A percentile compares a stretch with the other conserved stretches of the same genome.
Conservation (phyloP, 35 echinoderm and acorn worm genomes). For the Amphiura filiformis region DNA sequence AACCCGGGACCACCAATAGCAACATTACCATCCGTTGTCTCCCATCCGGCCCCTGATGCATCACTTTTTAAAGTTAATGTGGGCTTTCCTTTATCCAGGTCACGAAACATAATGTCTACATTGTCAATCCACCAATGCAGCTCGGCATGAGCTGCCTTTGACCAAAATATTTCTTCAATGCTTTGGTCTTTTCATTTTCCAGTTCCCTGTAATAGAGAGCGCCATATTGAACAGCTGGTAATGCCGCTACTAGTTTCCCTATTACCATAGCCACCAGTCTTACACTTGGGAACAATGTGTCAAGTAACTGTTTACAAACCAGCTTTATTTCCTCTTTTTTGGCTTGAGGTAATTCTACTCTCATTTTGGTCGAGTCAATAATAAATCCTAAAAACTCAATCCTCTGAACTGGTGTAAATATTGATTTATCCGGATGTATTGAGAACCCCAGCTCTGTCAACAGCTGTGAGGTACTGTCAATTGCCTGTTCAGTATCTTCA, state of each 20-base stretch:
- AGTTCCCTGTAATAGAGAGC: conserved; percentile 20
- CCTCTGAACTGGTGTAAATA: conserved; percentile 23
- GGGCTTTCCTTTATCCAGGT: background rate
- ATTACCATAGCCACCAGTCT: conserved; percentile 12
- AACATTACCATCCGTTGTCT: background rate
- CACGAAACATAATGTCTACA: background rate
- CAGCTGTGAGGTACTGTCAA: background rate
- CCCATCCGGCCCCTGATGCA: background rate
- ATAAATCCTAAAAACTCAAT: conserved; percentile 48
- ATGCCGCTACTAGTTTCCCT: conserved; percentile 27
- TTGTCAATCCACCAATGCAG: conserved; percentile 24
- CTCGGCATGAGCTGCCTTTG: background rate
- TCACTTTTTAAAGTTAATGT: background rate
- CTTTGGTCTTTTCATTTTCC: conserved; percentile 16
- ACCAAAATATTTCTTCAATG: background rate
- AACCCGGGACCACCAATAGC: background rate
- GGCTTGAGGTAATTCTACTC: background rate
- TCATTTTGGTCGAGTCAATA: conserved; percentile 45
- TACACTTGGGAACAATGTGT: background rate
- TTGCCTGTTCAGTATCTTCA: background rate
- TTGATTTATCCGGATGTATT: conserved; percentile 54
- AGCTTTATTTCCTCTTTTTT: conserved; percentile 10
- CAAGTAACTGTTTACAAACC: conserved; percentile 7
- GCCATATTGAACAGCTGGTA: conserved; percentile 20
- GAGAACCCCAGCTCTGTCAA: conserved; percentile 28